Evolutionary conservation across 1,140 invertebrate genomes (phyloP), one percentile per base, ranked within the genome.

Genomic region (Orius laevigatus): DNA sequence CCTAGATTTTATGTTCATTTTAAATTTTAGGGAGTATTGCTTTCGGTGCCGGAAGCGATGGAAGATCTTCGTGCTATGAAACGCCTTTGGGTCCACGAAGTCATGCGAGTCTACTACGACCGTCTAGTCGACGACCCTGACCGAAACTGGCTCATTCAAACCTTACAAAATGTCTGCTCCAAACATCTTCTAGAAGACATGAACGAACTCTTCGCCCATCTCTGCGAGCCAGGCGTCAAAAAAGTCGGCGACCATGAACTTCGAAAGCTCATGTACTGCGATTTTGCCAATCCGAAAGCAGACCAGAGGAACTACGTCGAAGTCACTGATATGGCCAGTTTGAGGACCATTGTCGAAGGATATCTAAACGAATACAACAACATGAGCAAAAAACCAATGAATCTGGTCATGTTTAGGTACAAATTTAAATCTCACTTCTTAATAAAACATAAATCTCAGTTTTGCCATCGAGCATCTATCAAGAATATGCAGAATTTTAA

Each of bases 321-420:
- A 70, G 86, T 92, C 0, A 64, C 68, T 1, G 84, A 95, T 60
- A 68, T 94, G 53, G 82, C 89, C 51, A 71, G 79, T 46, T 67
- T 98, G 36, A 76, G 79, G 53, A 70, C 73, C 1, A 84, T 91
- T n/a, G 86, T 91, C 0, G 90, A 95, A 60, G 78, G 78, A 1
- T 94, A 88, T 67, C 68, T 97, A 10, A 77, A 80, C 2, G 92
- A 97, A 60, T 96, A 81, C 58, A 96, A 97, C 62, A 86, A 91
- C 50, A 88, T 96, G 81, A 89, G 85, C 15, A 96, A 93, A 62
- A 95, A 95, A 60, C 90, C 91, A 0, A 96, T 97, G 92, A 89
- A 91, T 68, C 69, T 97, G 39, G 90, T 96, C 3, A 67, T 97
- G 18, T 97, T 96, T 63, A 81, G 81, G 84, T 81, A n/a, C n/a